phyloP scores from a whole-genome alignment of 1,140 invertebrate genomes.

The Lasioglossum albipes region DNA sequence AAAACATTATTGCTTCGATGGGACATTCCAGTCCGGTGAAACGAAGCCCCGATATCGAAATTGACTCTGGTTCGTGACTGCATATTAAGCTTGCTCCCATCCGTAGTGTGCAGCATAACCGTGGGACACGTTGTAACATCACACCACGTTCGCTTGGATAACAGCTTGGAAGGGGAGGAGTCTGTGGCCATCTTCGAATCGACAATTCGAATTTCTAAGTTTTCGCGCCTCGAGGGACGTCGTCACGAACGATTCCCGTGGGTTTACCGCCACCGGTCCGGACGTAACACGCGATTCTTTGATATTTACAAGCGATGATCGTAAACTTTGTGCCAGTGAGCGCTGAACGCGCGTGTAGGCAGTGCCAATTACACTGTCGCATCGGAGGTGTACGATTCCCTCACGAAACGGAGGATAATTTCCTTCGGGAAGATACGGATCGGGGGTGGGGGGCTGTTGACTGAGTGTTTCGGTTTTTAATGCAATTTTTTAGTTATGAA shows the following conservation, averaged over 20 bases:
- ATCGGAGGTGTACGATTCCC: not conserved
- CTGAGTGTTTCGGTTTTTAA: too few species aligned
- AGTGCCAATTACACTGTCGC: not conserved
- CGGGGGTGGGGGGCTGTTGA: too few species aligned
- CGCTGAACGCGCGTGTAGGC: not conserved
- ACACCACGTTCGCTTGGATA: slow-evolving; percentile 40
- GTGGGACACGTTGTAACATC: slow-evolving; percentile 45
- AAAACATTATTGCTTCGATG: too few species aligned
- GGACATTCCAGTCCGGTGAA: too few species aligned
- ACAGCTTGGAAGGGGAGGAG: slow-evolving; percentile 2
- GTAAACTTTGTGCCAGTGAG: too few species aligned
- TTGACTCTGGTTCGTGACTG: too few species aligned
- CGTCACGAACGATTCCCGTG: not conserved
- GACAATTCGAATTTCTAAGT: not conserved
- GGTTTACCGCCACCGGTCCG: not conserved
- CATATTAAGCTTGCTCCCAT: too few species aligned
- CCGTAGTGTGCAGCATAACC: slow-evolving; percentile 33
- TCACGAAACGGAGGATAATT: not conserved
- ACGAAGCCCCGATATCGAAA: too few species aligned
- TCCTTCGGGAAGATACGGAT: not conserved
- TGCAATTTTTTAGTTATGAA: too few species aligned
- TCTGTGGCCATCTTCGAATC: not conserved
- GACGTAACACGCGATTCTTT: not conserved
- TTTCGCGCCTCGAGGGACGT: slow-evolving; percentile 8
- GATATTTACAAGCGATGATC: too few species aligned